Evolutionary conservation across 2,113 vertebrate species (phyloP).

Genomic region (Actinemys pallida): DNA sequence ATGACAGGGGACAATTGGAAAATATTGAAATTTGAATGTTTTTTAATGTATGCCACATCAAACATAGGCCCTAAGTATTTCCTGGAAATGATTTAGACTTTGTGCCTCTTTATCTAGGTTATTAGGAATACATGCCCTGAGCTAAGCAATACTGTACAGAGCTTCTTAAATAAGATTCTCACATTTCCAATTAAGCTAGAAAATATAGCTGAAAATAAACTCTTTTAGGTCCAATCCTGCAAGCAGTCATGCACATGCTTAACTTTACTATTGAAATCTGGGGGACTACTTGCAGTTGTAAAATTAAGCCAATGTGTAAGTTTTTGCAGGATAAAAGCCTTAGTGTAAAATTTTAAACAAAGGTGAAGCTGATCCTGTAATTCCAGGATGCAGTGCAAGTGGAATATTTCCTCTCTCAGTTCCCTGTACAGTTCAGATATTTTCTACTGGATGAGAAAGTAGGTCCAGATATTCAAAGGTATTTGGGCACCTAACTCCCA

Average conservation of each 20-base stretch:
- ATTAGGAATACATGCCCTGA: not conserved
- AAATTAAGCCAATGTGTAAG: not conserved
- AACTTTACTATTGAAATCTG: not conserved
- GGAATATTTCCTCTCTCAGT: not conserved
- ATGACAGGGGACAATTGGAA: not conserved
- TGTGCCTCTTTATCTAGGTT: not conserved
- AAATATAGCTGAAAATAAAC: not conserved
- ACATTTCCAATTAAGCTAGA: slow-evolving; percentile 31
- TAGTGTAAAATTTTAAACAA: not conserved
- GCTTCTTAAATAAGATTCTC: slow-evolving; percentile 22
- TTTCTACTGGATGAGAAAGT: not conserved
- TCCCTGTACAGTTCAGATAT: not conserved
- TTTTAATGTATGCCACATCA: not conserved
- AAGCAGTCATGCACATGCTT: not conserved
- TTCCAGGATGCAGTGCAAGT: not conserved
- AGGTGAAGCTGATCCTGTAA: not conserved
- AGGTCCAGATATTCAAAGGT: not conserved
- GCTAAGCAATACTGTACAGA: slow-evolving; percentile 33
- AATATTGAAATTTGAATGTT: not conserved
- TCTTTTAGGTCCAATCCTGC: slow-evolving; percentile 23
- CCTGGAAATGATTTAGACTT: slow-evolving; percentile 31
- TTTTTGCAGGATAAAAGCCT: not conserved
- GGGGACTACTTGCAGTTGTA: not conserved
- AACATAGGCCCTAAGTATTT: not conserved
- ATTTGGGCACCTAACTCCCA: not conserved